A percentile compares a stretch with the other conserved stretches of the same genome.
Conservation (phyloP, 2,113 vertebrate species). For the Rattus rattus region DNA sequence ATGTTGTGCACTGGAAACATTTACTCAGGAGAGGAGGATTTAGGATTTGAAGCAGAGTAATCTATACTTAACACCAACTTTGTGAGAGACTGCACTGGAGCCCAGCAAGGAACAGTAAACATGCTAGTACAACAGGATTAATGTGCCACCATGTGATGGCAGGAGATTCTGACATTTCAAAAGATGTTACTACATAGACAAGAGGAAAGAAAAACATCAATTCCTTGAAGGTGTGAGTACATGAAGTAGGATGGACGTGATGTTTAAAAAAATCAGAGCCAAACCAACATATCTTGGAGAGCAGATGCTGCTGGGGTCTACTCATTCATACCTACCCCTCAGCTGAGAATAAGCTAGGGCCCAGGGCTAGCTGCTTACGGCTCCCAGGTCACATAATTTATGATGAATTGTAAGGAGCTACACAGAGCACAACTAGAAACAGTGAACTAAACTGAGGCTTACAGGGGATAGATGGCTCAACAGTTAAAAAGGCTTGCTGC, state of each 20-base stretch:
- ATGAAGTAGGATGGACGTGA: neutral
- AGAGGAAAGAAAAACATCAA: conserved; percentile 51
- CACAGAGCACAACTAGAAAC: neutral
- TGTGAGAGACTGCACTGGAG: neutral
- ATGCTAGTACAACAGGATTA: conserved; percentile 39
- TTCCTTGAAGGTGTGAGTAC: neutral
- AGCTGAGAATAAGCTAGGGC: neutral
- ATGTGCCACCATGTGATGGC: neutral
- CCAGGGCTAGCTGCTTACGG: neutral
- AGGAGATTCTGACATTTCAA: conserved; percentile 76
- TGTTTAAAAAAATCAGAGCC: neutral
- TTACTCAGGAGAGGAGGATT: conserved; percentile 62
- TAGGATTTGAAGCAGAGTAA: conserved; percentile 42
- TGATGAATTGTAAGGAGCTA: neutral
- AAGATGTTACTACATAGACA: conserved; percentile 59
- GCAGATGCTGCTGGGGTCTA: neutral
- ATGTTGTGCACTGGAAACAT: conserved; percentile 56
- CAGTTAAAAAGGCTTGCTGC: neutral
- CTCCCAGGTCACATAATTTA: neutral
- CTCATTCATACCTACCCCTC: rapidly evolving
- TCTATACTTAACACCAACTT: neutral
- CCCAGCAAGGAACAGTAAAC: conserved; percentile 22
- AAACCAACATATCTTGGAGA: neutral
- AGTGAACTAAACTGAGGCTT: neutral
- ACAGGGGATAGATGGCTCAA: neutral